Base-by-base conservation (phyloP, 2,797 vertebrate species). In the Echeneis naucrates region DNA sequence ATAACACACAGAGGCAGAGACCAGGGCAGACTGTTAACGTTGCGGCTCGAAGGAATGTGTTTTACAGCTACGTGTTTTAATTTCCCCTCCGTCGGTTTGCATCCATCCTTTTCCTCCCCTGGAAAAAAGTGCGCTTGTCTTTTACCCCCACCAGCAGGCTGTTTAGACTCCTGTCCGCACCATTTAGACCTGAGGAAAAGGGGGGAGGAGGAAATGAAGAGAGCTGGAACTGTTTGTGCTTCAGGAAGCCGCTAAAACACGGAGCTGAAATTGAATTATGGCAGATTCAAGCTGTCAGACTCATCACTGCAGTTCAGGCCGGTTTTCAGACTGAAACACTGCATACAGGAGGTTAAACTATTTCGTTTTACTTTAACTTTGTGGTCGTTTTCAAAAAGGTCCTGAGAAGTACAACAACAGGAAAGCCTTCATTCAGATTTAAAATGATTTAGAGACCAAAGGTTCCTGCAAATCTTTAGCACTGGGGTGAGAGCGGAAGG, bases 11-110 rank as follows among this genome's bases (percentile, higher is more conserved):
- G 26, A 45, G 42, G 44, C 19, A 26, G 24, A 54, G 67, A 8
- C 13, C 21, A 14, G 38, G 71, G 27, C 52, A 4, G 37, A 16
- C 13, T n/a, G 54, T 72, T 30, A 4, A 48, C 56, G 37, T 44
- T 58, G 0, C 1, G 53, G 40, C 27, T 38, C 2, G 7, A 10
- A 68, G 72, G 75, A 79, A 74, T 59, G 59, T 81, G 63, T 37
- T 73, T 83, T 66, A 51, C 35, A 30, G 37, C 44, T 14, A 60
- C 26, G n/a, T n/a, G n/a, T n/a, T n/a, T n/a, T n/a, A n/a, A 72
- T 77, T 74, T 79, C 82, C 65, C 54, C 54, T 5, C 57, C 27
- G 64, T 47, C 68, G 74, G 75, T 72, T 82, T 62, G 77, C 77
- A 65, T 66, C 61, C 78, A 53, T 58, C 69, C 77, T 42, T 73